Evolutionary conservation across 1,140 invertebrate species (phyloP), one percentile per base, ranked within the genome.

Genomic region (Musca domestica): DNA sequence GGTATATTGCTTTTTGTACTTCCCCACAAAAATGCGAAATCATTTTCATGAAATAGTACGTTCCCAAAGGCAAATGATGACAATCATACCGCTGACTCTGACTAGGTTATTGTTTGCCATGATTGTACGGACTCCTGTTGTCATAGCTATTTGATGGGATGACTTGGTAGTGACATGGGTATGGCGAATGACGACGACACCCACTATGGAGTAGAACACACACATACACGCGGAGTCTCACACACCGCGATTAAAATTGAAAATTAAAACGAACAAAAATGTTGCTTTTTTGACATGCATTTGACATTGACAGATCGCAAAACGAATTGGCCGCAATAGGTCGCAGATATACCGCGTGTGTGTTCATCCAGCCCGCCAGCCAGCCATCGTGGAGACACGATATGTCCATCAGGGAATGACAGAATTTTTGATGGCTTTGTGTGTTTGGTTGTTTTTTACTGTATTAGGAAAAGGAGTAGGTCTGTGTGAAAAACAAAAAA

Each of bases 301-400:
- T 69, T 69, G 68, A 66, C 68, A 69, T 58, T 69, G 68, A 69
- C 68, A 66, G 68, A 69, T 69, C 68, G 54, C 68, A 69, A 69
- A 65, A 61, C 67, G 67, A 68, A 68, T 68, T 65, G 67, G 61
- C 67, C 63, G 61, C 61, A 64, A 47, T 65, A 68, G 48, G 56
- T 58, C 17, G 54, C 7, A 2, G 6, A 5, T 12, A 41, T 12
- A 41, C 10, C 34, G 34, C 12, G 34, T 41, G 34, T 41, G 10
- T 41, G 34, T 30, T 3, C 27, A 30, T 3, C 9, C 27, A 30
- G 34, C 34, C 34, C 6, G 34, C 34, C 34, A 41, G 3, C 27
- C 27, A 30, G 27, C 27, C 9, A 30, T 2, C 34, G 12, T 12
- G 10, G 34, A 41, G 34, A 41, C 34, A 10, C 34, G 34, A 41